These are phyloP conservation scores for Saccostrea cuccullata DNA, from an alignment of 1,140 invertebrate genomes.

Conservation along the genomic window DNA sequence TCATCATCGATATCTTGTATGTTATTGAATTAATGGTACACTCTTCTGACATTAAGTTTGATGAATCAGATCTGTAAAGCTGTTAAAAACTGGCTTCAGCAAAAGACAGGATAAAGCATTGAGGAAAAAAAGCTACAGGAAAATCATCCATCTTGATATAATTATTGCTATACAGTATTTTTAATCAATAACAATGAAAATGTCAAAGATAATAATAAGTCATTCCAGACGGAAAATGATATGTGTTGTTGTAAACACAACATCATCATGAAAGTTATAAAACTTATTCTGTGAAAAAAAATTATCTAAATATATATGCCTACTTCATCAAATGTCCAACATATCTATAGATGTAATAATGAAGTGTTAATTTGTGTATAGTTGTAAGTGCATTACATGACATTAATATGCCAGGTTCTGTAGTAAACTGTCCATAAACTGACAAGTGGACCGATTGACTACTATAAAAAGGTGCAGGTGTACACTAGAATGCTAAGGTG, in stretches of 20 bases:
- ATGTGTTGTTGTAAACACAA: background rate
- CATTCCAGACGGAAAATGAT: background rate
- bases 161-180: background rate
- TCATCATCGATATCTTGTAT: background rate
- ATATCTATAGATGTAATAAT: background rate
- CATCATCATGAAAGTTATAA: background rate
- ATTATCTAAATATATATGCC: background rate
- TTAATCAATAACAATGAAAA: background rate
- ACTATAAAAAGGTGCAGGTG: conserved; percentile 4
- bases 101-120: background rate
- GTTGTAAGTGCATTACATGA: background rate
- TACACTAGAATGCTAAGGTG: background rate
- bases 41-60: conserved; percentile 3
- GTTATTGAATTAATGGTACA: background rate
- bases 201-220: background rate
- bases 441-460: background rate
- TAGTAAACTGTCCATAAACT: background rate
- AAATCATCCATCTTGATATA: background rate
- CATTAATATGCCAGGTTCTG: background rate
- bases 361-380: background rate
- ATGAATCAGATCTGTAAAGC: conserved; percentile 8
- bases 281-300: background rate
- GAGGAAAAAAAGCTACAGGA: background rate
- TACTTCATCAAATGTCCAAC: background rate
- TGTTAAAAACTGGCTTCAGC: background rate